phyloP scores from a whole-genome alignment of 2,113 vertebrate species.

The Thamnophis sirtalis region DNA sequence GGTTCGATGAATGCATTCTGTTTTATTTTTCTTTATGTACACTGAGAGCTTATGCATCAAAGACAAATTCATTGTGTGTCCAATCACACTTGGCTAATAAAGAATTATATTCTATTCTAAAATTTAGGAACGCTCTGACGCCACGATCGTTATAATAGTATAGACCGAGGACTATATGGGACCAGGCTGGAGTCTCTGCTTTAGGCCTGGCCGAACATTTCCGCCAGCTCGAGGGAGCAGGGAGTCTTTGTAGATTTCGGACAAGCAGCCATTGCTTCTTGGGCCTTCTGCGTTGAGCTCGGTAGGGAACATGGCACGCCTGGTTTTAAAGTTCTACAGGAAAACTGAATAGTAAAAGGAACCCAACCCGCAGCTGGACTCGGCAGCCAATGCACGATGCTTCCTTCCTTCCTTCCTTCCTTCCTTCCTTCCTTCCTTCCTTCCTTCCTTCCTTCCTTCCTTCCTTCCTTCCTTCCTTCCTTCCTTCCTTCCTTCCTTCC shows the following conservation, averaged over 20 bases:
- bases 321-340: not conserved
- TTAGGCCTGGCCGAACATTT: not conserved
- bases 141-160: not conserved
- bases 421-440: not conserved
- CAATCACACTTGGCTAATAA: too few species aligned
- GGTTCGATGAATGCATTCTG: too few species aligned
- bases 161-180: not conserved
- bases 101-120: too few species aligned
- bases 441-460: not conserved
- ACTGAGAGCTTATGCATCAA: too few species aligned
- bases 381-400: not conserved
- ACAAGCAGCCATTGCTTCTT: not conserved
- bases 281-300: not conserved
- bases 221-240: not conserved
- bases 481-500: too few species aligned
- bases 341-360: not conserved
- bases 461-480: too few species aligned
- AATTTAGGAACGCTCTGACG: not conserved
- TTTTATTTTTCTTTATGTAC: too few species aligned
- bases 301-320: not conserved
- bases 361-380: not conserved
- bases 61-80: too few species aligned
- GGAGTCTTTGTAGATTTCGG: not conserved
- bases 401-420: not conserved
- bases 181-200: not conserved